Conservation (phyloP, 2,888 invertebrate genomes). For the Oligia fasciuncula region DNA sequence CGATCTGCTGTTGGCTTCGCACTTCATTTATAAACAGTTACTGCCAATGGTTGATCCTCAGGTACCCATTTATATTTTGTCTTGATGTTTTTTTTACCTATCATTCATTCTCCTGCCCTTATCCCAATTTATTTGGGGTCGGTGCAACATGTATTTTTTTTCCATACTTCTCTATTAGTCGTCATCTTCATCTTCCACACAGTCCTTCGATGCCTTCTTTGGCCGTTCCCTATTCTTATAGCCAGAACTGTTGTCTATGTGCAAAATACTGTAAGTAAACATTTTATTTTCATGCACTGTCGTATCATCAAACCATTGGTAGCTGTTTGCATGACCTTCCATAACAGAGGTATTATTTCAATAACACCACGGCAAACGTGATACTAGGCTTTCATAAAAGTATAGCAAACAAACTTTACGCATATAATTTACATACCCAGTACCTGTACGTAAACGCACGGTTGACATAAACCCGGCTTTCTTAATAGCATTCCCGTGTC, state of each 20-base stretch:
- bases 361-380: background rate
- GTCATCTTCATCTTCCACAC: background rate
- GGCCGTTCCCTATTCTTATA: background rate
- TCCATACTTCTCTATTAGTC: no score
- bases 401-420: slow-evolving; percentile 20
- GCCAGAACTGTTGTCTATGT: no score
- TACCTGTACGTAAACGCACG: slow-evolving; percentile 18
- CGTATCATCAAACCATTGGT: background rate
- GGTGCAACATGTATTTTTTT: background rate
- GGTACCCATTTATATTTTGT: background rate
- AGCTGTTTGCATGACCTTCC: no score
- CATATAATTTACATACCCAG: slow-evolving; percentile 39
- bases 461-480: slow-evolving; percentile 51
- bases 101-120: background rate
- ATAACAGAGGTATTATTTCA: background rate
- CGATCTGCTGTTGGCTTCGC: background rate
- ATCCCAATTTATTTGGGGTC: background rate
- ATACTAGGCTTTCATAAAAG: slow-evolving; percentile 38
- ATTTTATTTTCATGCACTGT: background rate
- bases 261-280: background rate
- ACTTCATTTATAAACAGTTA: background rate
- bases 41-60: background rate
- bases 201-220: background rate
- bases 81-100: background rate
- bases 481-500: slow-evolving; percentile 60